Evolutionary conservation across 2,113 vertebrate species (phyloP).

Genomic region (Cyphomyrus discorhynchus): DNA sequence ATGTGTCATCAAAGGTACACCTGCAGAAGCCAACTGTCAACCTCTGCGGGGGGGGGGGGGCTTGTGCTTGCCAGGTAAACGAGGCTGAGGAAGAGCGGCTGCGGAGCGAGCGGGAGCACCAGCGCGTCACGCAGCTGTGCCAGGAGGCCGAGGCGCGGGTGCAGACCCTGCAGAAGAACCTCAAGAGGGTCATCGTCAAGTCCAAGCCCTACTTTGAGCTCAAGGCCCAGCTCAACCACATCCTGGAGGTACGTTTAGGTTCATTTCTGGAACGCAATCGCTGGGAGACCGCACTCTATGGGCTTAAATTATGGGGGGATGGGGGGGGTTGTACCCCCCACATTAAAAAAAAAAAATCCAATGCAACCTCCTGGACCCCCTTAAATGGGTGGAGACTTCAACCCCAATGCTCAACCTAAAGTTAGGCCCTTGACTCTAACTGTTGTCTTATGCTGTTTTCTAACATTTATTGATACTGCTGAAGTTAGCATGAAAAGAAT

Average conservation of each 20-base stretch:
- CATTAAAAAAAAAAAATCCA: background rate
- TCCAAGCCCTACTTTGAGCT: slow-evolving; percentile 91
- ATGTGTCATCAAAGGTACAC: background rate
- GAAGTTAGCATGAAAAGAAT: background rate
- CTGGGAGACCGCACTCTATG: background rate
- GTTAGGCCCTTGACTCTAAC: background rate
- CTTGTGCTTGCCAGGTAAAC: slow-evolving; percentile 66
- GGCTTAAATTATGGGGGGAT: background rate
- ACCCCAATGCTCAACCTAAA: background rate
- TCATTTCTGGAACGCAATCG: background rate
- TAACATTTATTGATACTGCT: background rate
- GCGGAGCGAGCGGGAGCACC: slow-evolving; percentile 82
- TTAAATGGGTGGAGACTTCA: background rate
- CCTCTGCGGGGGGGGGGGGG: background rate
- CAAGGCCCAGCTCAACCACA: slow-evolving; percentile 88
- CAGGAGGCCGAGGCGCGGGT: slow-evolving; percentile 84
- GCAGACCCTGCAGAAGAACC: slow-evolving; percentile 80
- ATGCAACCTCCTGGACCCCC: background rate
- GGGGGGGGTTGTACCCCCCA: background rate
- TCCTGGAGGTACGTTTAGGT: slow-evolving; percentile 70
- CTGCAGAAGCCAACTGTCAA: background rate
- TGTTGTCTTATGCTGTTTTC: background rate
- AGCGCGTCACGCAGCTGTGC: slow-evolving; percentile 79
- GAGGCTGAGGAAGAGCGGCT: slow-evolving; percentile 87
- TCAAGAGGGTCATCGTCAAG: slow-evolving; percentile 80